Conservation (phyloP, 2,113 vertebrate genomes). For the Eretmochelys imbricata region DNA sequence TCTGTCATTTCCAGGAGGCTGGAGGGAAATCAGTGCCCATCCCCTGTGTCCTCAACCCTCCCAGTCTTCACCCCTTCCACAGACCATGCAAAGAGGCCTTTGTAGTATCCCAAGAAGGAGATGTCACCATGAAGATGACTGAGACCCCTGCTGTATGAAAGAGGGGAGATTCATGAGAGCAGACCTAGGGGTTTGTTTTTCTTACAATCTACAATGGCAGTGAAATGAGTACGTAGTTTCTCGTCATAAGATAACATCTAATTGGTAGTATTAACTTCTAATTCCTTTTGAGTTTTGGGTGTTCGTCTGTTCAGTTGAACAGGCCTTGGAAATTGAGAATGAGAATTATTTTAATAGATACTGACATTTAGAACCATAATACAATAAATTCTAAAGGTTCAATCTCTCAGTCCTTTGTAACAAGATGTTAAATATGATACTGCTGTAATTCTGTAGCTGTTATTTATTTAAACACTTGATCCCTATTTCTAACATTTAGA, state of each 20-base stretch:
- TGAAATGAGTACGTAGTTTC: not conserved
- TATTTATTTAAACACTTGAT: not conserved
- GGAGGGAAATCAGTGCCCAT: not conserved
- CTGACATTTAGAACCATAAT: not conserved
- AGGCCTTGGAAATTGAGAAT: not conserved
- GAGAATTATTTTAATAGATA: not conserved
- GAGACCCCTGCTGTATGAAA: accelerated
- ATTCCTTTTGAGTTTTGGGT: not conserved
- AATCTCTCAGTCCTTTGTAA: not conserved
- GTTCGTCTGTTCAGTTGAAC: not conserved
- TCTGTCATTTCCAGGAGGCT: not conserved
- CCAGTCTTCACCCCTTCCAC: not conserved
- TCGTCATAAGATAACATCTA: not conserved
- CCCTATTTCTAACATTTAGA: not conserved
- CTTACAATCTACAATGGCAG: not conserved
- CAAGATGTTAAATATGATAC: not conserved
- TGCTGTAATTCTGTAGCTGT: not conserved
- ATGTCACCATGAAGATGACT: not conserved
- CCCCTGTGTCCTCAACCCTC: not conserved
- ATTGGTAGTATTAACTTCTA: not conserved
- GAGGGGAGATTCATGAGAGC: not conserved
- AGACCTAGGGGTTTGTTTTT: not conserved
- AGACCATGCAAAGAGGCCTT: not conserved
- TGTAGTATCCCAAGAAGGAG: not conserved
- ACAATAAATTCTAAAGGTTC: not conserved